Evolutionary conservation across 1,140 invertebrate genomes (phyloP), one percentile per base, ranked within the genome.

Genomic region (Drosophila fuyamai): DNA sequence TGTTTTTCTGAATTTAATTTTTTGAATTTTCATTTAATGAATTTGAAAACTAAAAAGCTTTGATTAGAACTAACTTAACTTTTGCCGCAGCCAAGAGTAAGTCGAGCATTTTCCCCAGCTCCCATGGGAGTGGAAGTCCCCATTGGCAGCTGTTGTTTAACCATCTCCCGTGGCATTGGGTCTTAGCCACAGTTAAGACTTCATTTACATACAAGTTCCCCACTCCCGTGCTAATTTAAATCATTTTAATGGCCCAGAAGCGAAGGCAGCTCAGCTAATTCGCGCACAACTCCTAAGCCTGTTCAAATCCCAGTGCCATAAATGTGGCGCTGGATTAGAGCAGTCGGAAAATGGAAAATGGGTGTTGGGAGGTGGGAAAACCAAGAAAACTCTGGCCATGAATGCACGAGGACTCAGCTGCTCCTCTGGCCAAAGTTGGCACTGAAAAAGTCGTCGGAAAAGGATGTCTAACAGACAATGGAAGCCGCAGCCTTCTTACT

Each of bases 261-360:
- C 16, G 55, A 62, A 62, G 60, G 60, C 58, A 27, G 41, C 58
- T 61, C 38, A 85, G 79, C 81, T 84, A 84, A 84, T 84, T 81
- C 81, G 43, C 36, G 38, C 35, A 76, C 75, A 62, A 63, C 40
- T 79, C 70, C 70, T 68, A 86, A 85, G 83, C 43, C 59, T 47
- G 43, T 40, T 57, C 68, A 89, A 86, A 89, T 86, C 83, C 84
- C 74, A 85, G 38, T 86, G 83, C 67, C 82, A 86, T 86, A 86
- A 86, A 86, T 86, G 83, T 41, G 58, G 58, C 63, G 74, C 72
- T 80, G 71, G 75, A 65, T 73, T 62, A 74, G 56, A 16, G 44
- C 29, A 50, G 66, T 51, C 5, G 23, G 5, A 10, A 50, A 51
- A 51, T 29, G 16, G 56, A 50, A 62, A 57, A 57, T 7, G 18